phyloP scores from a whole-genome alignment of 2,797 vertebrate species.

The Poeciliopsis gracilis region DNA sequence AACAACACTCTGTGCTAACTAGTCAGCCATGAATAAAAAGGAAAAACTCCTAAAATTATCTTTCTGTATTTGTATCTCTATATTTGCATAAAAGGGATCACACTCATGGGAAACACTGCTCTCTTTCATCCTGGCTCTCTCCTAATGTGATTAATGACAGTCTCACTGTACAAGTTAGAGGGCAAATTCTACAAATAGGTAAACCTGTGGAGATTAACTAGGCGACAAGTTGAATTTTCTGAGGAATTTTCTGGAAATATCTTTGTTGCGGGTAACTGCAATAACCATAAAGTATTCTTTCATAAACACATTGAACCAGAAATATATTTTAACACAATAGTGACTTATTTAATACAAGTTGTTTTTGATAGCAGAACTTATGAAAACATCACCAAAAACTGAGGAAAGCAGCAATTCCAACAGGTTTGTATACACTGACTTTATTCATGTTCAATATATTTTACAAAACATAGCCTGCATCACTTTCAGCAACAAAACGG shows the following conservation, averaged over 20 bases:
- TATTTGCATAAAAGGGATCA: neutral
- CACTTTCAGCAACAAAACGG: neutral
- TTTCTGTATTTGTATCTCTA: neutral
- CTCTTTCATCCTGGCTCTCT: slow-evolving; percentile 2
- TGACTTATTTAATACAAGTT: neutral
- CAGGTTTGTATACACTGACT: neutral
- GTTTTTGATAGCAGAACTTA: neutral
- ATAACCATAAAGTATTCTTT: neutral
- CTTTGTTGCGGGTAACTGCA: neutral
- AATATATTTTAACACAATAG: neutral
- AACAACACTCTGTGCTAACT: neutral
- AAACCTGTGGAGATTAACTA: neutral
- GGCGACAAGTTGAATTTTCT: neutral
- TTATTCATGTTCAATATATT: neutral
- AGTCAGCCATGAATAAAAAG: neutral
- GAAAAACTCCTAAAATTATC: neutral
- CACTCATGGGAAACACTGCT: neutral
- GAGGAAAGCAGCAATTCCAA: neutral
- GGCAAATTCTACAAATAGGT: slow-evolving; percentile 37
- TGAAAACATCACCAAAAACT: neutral
- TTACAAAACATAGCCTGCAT: neutral
- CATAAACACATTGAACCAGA: neutral
- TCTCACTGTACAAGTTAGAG: slow-evolving; percentile 1
- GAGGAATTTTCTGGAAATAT: neutral
- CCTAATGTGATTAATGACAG: slow-evolving; percentile 44